phyloP scores from a whole-genome alignment of 2,113 vertebrate genomes.

The Platichthys stellatus region DNA sequence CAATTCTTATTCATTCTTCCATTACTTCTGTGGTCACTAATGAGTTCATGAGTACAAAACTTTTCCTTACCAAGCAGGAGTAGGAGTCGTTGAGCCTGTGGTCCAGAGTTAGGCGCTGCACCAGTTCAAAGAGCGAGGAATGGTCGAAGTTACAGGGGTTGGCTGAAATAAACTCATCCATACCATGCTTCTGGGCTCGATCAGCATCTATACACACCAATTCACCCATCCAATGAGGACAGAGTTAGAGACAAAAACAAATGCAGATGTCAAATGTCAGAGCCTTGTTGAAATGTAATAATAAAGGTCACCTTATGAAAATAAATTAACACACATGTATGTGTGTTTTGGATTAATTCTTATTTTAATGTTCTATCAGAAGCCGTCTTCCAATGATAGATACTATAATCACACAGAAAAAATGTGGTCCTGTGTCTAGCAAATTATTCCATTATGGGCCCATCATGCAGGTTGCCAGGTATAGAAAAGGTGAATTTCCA shows the following conservation, averaged over 20 bases:
- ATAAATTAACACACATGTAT: neutral
- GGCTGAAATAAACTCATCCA: constrained; percentile 99
- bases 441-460: too few species aligned
- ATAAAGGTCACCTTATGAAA: neutral
- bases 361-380: too few species aligned
- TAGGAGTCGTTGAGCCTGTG: constrained; percentile 99
- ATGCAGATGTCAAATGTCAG: constrained; percentile 7
- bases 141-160: constrained; percentile 99
- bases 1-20: too few species aligned
- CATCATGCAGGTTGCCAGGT: too few species aligned
- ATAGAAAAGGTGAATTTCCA: too few species aligned
- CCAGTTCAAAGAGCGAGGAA: constrained; percentile 95
- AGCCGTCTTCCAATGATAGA: too few species aligned
- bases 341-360: too few species aligned
- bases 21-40: neutral
- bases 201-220: constrained; percentile 89
- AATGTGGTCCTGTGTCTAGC: too few species aligned
- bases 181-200: constrained; percentile 99
- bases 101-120: constrained; percentile 98
- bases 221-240: neutral
- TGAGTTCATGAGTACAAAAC: neutral
- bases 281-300: neutral
- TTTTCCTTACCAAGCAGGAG: constrained; percentile 94
- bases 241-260: constrained; percentile 1
- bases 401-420: too few species aligned